Evolutionary conservation across 1,140 invertebrate genomes (phyloP), one percentile per base, ranked within the genome.

Genomic region (Platyscapa corneri): DNA sequence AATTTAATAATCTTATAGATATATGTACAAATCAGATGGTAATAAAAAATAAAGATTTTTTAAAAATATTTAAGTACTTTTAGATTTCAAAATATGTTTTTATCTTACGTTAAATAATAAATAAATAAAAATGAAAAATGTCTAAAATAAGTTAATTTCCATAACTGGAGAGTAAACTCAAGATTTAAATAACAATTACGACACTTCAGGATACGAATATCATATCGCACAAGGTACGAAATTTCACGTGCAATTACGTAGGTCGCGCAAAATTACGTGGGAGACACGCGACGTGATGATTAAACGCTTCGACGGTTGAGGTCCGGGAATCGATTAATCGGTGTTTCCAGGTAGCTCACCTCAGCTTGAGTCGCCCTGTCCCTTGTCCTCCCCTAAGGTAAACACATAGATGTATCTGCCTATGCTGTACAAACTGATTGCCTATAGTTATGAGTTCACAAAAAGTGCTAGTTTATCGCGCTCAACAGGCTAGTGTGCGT

Each of bases 261-360:
- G 32, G 37, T 27, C 8, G 3, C 7, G 56, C 27, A 12, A 32
- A 23, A 46, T 46, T 23, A 32, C 46, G 30, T 82, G 37, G 46
- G 42, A 42, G 80, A 42, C 2, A 32, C 78, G 30, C 56, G 56
- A 6, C 39, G 0, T 20, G 23, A 79, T 75, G 76, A 65, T 34
- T 60, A 80, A 83, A 56, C 39, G 49, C 60, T 76, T 64, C 49
- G 64, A 5, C 56, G 39, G 78, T 37, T 30, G 53, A 37, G 70
- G n/a, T 81, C 70, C 49, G 60, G 12, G 70, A 81, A 85, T 76
- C 77, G 84, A 79, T 81, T 81, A 42, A 75, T 81, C 77, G 34
- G 53, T n/a, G 42, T 8, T 85, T 85, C 84, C 78, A 85, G 77
- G 84, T 85, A 85, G 53, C 0, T 65, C 78, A 53, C 74, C 37